A percentile compares a stretch with the other conserved stretches of the same genome.
phyloP scores from a whole-genome alignment of 2,888 invertebrate genomes.

The Auanema sp. region DNA sequence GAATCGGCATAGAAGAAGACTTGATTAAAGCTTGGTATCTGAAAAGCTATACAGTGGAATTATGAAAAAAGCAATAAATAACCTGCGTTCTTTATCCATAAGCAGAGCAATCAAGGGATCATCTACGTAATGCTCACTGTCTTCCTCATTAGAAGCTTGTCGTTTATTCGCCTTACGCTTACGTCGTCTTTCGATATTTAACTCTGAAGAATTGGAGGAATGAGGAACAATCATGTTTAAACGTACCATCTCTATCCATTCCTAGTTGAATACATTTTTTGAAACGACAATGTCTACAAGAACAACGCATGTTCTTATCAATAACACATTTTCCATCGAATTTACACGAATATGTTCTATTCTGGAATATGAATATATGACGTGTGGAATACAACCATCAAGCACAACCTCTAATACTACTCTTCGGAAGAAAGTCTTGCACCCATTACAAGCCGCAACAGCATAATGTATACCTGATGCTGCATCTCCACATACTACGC shows the following conservation, averaged over 20 bases:
- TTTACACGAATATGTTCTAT: conserved; percentile 62
- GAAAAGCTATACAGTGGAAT: conserved; percentile 15
- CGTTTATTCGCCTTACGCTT: conserved; percentile 50
- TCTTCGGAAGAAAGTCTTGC: conserved; percentile 60
- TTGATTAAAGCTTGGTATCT: conserved; percentile 40
- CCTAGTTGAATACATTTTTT: conserved; percentile 60
- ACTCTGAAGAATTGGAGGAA: conserved; percentile 31
- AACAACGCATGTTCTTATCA: conserved; percentile 55
- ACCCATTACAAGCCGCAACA: conserved; percentile 49
- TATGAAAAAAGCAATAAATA: no score
- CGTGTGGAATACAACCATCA: background rate
- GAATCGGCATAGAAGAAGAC: conserved; percentile 37
- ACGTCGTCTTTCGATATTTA: conserved; percentile 59
- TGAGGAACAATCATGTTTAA: background rate
- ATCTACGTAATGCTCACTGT: conserved; percentile 18
- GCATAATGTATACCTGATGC: conserved; percentile 58
- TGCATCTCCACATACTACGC: conserved; percentile 54
- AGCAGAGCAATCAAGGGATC: conserved; percentile 49
- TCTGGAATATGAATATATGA: conserved; percentile 29
- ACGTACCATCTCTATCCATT: conserved; percentile 52
- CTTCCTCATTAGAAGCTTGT: conserved; percentile 26
- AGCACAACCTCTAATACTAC: conserved; percentile 53
- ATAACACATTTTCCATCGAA: conserved; percentile 55
- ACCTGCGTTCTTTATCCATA: conserved; percentile 38
- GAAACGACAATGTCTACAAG: conserved; percentile 56